Base-by-base conservation (phyloP, 2,888 invertebrate genomes). In the Emmelina monodactyla region DNA sequence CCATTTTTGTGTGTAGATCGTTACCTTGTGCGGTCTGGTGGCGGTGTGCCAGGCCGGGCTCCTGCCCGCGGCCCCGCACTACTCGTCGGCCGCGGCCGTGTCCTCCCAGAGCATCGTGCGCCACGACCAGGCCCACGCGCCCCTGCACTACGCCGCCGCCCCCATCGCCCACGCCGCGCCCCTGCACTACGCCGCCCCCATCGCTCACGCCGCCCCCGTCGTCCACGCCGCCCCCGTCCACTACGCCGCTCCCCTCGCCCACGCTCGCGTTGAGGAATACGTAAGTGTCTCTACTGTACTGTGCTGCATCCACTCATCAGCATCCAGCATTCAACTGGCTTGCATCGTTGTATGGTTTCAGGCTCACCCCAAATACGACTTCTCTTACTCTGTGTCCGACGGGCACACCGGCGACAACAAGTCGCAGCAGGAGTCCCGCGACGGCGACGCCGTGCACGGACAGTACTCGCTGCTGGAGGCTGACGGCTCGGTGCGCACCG, bases 361-460 rank as follows among this genome's bases (percentile, higher is more conserved):
- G 72, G 58, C 67, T 6, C 68, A 78, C 50, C 82, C 82, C 22
- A 75, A 80, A 47, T 83, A 84, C 60, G 69, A 78, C 34, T 82
- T 79, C 58, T 69, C 71, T 31, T 83, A 83, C 55, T 73, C 80
- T n/a, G 82, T 80, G 2, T 65, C 79, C 39, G 83, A 83, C 46
- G 64, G 65, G 4, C 81, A 83, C 48, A 82, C 83, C 34, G 83
- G 82, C n/a, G 83, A 83, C 62, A 70, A 72, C 53, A 83, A 83
- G 59, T 75, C 71, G 45, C 83, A 83, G 53, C 66, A 73, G 37
- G 83, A 83, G 58, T 53, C 65, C 44, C 70, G 79, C 38, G 79
- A 82, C 56, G 86, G 85, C 1, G 76, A 85, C 50, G 70, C 65
- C 19, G 85, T 86, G 38, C 76, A 82, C 51, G 85, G 85, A 36